Evolutionary conservation across 1,140 invertebrate genomes (phyloP).

Genomic region (Magallana gigas): DNA sequence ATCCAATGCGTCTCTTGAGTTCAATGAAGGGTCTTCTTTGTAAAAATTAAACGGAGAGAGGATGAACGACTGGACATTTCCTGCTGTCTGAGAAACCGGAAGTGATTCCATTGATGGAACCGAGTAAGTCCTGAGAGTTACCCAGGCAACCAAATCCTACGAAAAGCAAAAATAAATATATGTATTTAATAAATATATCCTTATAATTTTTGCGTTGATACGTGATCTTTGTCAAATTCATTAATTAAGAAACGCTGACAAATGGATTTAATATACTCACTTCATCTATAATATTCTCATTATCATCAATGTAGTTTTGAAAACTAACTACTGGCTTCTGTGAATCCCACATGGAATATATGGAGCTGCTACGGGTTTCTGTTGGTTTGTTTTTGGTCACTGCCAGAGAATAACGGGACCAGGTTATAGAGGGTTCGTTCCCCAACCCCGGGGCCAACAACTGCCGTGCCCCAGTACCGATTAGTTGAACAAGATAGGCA

Average conservation of each 20-base stretch:
- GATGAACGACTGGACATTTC: slow-evolving; percentile 64
- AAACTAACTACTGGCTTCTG: slow-evolving; percentile 68
- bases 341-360: slow-evolving; percentile 67
- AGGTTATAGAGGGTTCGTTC: slow-evolving; percentile 54
- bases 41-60: slow-evolving; percentile 74
- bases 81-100: slow-evolving; percentile 70
- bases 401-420: slow-evolving; percentile 61
- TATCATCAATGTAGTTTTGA: slow-evolving; percentile 65
- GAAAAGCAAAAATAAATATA: slow-evolving; percentile 32
- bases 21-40: slow-evolving; percentile 65
- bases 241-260: background rate
- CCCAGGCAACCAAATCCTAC: slow-evolving; percentile 74
- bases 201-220: no score
- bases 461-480: slow-evolving; percentile 23
- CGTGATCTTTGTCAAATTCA: background rate
- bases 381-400: slow-evolving; percentile 69
- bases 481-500: slow-evolving; percentile 55
- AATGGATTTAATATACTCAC: slow-evolving; percentile 44
- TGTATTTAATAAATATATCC: background rate
- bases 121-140: slow-evolving; percentile 70
- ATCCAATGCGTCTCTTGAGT: slow-evolving; percentile 64
- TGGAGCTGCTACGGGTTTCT: slow-evolving; percentile 68
- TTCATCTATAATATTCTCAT: slow-evolving; percentile 67
- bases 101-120: slow-evolving; percentile 73
- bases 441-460: slow-evolving; percentile 51